A percentile compares a stretch with the other conserved stretches of the same genome.
Evolutionary conservation across 2,113 vertebrate genomes (phyloP).

Genomic region (Symphodus melops): DNA sequence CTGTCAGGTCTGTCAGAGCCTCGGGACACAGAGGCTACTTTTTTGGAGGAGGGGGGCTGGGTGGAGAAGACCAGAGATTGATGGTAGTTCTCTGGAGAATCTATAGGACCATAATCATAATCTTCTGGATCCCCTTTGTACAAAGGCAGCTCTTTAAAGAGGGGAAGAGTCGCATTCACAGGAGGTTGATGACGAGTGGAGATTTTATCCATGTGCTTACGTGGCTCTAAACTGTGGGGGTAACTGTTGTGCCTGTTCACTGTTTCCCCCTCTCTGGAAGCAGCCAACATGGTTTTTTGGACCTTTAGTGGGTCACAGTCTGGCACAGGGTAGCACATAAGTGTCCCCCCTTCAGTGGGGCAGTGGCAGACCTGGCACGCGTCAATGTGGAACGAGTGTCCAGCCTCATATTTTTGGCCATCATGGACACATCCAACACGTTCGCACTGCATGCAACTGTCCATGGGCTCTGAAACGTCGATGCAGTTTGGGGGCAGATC

Average conservation of each 20-base stretch:
- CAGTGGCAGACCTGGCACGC: conserved; percentile 93
- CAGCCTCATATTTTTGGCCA: conserved; percentile 88
- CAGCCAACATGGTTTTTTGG: conserved; percentile 58
- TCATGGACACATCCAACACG: conserved; percentile 87
- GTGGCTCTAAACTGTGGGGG: conserved; percentile 85
- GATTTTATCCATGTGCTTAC: conserved; percentile 72
- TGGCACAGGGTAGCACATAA: conserved; percentile 92
- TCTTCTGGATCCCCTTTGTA: conserved; percentile 68
- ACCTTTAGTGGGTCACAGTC: conserved; percentile 75
- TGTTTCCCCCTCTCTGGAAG: conserved; percentile 59
- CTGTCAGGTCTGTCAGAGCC: conserved; percentile 25
- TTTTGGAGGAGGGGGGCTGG: conserved; percentile 33
- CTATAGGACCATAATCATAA: conserved; percentile 77
- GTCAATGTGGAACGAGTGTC: conserved; percentile 90
- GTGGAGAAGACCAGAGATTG: conserved; percentile 24
- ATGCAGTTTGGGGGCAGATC: conserved; percentile 94
- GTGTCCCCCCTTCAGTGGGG: conserved; percentile 86
- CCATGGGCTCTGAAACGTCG: conserved; percentile 83
- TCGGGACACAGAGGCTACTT: conserved; percentile 8
- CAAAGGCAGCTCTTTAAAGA: conserved; percentile 52
- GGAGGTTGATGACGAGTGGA: conserved; percentile 41
- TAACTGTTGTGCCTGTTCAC: conserved; percentile 62
- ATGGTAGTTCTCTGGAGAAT: conserved; percentile 47
- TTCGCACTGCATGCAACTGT: conserved; percentile 91
- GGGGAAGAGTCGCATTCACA: conserved; percentile 57